phyloP scores from a whole-genome alignment of 2,113 vertebrate genomes.

The Tor tambroides region DNA sequence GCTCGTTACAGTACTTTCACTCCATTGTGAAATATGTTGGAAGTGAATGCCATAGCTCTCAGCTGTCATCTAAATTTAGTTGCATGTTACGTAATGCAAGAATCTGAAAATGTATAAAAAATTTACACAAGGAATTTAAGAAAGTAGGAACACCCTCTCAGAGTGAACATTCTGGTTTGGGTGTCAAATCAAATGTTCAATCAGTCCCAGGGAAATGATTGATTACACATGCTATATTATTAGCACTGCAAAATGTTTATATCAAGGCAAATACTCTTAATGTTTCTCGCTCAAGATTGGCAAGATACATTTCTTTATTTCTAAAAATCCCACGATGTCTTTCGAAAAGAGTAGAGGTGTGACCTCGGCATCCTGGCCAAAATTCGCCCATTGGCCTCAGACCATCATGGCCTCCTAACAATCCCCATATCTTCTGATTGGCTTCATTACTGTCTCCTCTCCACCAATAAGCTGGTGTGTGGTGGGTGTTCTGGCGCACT shows the following conservation, averaged over 20 bases:
- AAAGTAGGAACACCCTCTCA: not conserved
- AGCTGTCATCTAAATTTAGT: not conserved
- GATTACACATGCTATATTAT: not conserved
- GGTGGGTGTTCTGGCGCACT: no score
- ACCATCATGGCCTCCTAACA: no score
- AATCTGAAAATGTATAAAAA: not conserved
- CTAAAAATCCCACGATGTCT: no score
- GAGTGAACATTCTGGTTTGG: slow-evolving; percentile 11
- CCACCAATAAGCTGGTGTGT: no score
- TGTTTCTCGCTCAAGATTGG: not conserved
- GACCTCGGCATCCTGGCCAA: no score
- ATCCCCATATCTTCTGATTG: no score
- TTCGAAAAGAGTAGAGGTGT: no score
- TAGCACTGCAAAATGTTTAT: not conserved
- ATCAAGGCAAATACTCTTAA: not conserved
- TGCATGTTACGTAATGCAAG: not conserved
- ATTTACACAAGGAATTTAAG: not conserved
- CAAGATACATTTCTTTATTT: not conserved
- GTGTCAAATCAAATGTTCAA: not conserved
- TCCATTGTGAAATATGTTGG: not conserved
- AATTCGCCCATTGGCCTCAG: no score
- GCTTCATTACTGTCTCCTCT: no score
- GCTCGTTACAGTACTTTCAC: not conserved
- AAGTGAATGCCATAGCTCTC: not conserved
- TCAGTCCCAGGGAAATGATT: not conserved